A percentile compares a stretch with the other conserved stretches of the same genome.
Conservation (phyloP, 2,113 vertebrate species). For the Aix galericulata region DNA sequence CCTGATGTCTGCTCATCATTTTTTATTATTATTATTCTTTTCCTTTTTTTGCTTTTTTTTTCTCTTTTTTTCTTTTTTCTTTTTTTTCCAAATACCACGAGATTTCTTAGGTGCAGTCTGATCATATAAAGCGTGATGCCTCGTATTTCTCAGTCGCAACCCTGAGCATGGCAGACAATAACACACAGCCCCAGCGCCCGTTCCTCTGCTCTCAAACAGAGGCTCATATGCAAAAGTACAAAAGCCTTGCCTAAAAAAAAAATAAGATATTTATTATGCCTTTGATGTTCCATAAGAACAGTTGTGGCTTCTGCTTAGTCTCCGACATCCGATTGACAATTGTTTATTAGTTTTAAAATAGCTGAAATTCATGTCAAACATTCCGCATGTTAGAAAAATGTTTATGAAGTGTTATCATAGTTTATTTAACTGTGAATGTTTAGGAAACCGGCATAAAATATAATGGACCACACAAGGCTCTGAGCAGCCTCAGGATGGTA, state of each 20-base stretch:
- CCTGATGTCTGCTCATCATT: background rate
- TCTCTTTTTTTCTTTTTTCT: background rate
- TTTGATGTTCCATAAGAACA: constrained; percentile 91
- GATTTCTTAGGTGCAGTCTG: background rate
- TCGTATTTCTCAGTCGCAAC: background rate
- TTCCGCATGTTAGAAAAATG: constrained; percentile 82
- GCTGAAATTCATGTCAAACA: constrained; percentile 86
- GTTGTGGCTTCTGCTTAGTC: constrained; percentile 83
- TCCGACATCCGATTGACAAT: constrained; percentile 83
- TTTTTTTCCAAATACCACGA: background rate
- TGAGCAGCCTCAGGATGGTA: background rate
- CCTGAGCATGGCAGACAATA: background rate
- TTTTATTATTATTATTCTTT: background rate
- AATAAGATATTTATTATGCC: constrained; percentile 62
- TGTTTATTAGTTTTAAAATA: constrained; percentile 96
- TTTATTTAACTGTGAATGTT: constrained; percentile 81
- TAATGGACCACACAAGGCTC: constrained; percentile 88
- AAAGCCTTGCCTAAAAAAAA: constrained; percentile 27
- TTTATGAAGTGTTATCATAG: constrained; percentile 87
- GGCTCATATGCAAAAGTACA: constrained; percentile 33
- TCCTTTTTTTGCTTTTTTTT: too few species aligned
- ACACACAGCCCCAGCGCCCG: fast-evolving
- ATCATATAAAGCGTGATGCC: background rate
- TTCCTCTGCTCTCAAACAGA: background rate
- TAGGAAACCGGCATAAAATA: constrained; percentile 72